These are phyloP conservation scores for Coenobita brevimanus DNA, from an alignment of 1,140 invertebrate species.

Conservation along the genomic window DNA sequence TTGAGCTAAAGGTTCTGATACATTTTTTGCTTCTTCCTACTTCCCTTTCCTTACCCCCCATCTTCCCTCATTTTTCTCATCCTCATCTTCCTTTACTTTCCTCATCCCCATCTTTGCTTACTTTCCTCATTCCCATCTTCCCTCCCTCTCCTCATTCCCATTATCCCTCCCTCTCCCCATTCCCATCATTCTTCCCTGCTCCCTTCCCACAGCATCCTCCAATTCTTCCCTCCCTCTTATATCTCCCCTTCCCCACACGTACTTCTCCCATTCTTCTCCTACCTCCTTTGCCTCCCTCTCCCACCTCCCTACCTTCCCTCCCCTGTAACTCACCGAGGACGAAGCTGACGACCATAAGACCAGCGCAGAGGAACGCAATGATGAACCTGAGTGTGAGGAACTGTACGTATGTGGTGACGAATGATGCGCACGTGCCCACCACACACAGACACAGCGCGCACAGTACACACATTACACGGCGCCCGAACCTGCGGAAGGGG, in stretches of 20 bases:
- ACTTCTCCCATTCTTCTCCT: background rate
- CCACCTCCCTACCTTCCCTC: too few relatives aligned
- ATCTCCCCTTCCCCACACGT: background rate
- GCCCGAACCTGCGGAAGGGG: conserved; percentile 24
- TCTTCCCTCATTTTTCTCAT: background rate
- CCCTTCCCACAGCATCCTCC: background rate
- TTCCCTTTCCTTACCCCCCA: background rate
- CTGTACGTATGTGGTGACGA: conserved; percentile 55
- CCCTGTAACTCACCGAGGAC: conserved; percentile 56
- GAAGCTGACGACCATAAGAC: conserved; percentile 68
- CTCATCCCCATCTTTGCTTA: background rate
- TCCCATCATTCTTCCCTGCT: background rate
- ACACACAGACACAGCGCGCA: background rate
- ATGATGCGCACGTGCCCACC: conserved; percentile 23
- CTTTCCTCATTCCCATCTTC: background rate
- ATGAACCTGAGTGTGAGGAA: conserved; percentile 68
- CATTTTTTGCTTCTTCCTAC: too few relatives aligned
- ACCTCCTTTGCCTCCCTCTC: too few relatives aligned
- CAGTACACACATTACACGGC: conserved; percentile 21
- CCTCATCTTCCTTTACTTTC: background rate
- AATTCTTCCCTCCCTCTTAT: background rate
- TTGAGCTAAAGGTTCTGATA: too few relatives aligned
- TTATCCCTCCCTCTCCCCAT: background rate
- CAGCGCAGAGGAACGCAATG: conserved; percentile 62
- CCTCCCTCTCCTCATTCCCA: background rate